These are phyloP conservation scores for Chamaea fasciata DNA, from an alignment of 2,113 vertebrate genomes.

Conservation along the genomic window DNA sequence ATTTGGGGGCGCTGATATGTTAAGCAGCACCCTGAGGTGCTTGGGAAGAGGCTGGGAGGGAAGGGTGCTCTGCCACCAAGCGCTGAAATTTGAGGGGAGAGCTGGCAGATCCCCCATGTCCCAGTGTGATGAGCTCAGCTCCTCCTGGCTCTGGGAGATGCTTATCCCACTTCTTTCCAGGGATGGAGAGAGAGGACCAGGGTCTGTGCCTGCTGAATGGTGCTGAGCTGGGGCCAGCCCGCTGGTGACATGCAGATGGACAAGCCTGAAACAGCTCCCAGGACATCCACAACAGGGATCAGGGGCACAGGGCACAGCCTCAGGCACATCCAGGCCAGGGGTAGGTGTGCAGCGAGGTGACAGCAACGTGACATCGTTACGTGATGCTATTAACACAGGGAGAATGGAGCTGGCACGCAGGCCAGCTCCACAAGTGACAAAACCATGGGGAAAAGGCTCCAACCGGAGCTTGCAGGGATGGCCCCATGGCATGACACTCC, in stretches of 20 bases:
- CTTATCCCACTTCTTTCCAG: neutral
- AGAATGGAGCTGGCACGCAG: neutral
- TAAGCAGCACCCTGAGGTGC: conserved; percentile 16
- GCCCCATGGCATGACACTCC: neutral
- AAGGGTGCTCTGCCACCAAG: neutral
- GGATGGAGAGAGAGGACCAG: neutral
- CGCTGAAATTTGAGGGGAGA: neutral
- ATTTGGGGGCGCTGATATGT: conserved; percentile 45
- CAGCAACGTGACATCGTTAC: neutral
- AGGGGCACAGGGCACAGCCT: neutral
- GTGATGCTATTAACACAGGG: neutral
- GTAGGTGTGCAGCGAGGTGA: neutral
- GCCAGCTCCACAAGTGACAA: conserved; percentile 45
- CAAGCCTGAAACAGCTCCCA: neutral
- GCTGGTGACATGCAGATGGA: rapidly evolving
- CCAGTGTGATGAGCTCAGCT: neutral
- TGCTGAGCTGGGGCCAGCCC: neutral
- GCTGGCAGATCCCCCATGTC: neutral
- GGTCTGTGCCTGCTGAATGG: rapidly evolving
- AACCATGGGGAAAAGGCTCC: neutral
- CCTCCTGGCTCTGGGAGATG: neutral
- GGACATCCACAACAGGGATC: neutral
- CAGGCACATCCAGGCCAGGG: neutral
- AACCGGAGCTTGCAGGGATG: neutral
- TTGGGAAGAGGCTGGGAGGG: neutral